Percentiles rank a stretch among this genome's conserved stretches.
These are phyloP conservation scores for Eulithis testata DNA, from an alignment of 2,888 invertebrate species.

Conservation along the genomic window DNA sequence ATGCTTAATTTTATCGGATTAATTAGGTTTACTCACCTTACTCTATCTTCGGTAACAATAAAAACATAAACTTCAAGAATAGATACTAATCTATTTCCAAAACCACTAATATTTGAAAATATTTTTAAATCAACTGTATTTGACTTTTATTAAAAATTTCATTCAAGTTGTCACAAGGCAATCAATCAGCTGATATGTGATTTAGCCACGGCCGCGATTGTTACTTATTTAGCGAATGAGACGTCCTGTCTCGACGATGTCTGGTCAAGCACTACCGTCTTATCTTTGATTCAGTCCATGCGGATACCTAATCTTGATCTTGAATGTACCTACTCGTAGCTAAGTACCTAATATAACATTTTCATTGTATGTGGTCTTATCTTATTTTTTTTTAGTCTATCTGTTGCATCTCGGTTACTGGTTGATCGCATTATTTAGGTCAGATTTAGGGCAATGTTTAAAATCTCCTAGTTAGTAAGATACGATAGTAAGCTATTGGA, in stretches of 20 bases:
- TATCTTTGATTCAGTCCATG: slow-evolving; percentile 27
- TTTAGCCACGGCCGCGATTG: slow-evolving; percentile 3
- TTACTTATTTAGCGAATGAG: not conserved
- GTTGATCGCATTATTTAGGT: no score
- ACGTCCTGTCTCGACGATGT: slow-evolving; percentile 13
- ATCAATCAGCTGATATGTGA: not conserved
- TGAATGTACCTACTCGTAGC: no score
- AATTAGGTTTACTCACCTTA: slow-evolving; percentile 27
- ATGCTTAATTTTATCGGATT: not conserved
- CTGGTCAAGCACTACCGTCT: slow-evolving; percentile 23
- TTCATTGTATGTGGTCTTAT: no score
- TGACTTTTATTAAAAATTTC: not conserved
- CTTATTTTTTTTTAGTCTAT: no score
- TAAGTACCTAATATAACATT: no score
- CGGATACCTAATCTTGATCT: slow-evolving; percentile 7
- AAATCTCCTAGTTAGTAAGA: no score
- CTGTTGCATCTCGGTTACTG: no score
- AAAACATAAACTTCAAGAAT: slow-evolving; percentile 11
- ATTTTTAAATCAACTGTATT: not conserved
- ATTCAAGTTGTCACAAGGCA: slow-evolving; percentile 1
- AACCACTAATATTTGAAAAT: no score
- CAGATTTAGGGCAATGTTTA: no score
- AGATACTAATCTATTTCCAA: no score
- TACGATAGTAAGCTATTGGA: no score
- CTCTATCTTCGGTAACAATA: slow-evolving; percentile 28